A percentile compares a stretch with the other conserved stretches of the same genome.
phyloP scores from a whole-genome alignment of 2,113 vertebrate genomes.

The Heterotis niloticus region DNA sequence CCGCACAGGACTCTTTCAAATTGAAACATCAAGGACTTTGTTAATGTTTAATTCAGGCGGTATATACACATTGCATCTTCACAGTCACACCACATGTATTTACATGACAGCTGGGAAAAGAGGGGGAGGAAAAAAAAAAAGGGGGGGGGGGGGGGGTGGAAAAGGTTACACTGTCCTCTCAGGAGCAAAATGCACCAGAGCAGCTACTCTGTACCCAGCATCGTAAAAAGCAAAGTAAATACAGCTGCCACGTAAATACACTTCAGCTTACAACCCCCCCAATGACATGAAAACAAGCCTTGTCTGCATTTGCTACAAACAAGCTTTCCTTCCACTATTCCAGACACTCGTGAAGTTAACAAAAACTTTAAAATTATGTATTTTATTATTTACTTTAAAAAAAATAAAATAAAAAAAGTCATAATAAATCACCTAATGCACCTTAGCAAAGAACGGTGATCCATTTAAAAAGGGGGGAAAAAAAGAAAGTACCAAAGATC shows the following conservation, averaged over 20 bases:
- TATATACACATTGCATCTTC: constrained; percentile 59
- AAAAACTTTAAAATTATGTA: not conserved
- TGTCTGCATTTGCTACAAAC: not conserved
- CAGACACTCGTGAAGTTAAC: not conserved
- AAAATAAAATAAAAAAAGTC: not conserved
- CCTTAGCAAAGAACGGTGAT: constrained; percentile 14
- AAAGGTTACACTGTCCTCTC: not conserved
- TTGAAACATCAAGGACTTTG: constrained; percentile 99
- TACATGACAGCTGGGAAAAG: constrained; percentile 39
- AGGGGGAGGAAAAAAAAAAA: no score
- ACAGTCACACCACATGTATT: constrained; percentile 46
- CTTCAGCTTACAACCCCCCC: constrained; percentile 32
- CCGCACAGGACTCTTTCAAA: constrained; percentile 99
- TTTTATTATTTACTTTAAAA: not conserved
- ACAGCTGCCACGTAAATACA: constrained; percentile 36
- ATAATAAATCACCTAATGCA: constrained; percentile 15
- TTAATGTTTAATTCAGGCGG: constrained; percentile 94
- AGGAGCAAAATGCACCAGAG: not conserved
- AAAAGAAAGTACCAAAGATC: no score
- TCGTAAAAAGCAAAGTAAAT: not conserved
- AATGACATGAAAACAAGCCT: constrained; percentile 17
- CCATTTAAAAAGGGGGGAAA: not conserved
- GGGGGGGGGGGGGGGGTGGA: no score
- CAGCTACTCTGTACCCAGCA: not conserved
- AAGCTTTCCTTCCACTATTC: constrained; percentile 6